Base-by-base conservation (phyloP, 2,888 invertebrate species). In the Formica aserva region DNA sequence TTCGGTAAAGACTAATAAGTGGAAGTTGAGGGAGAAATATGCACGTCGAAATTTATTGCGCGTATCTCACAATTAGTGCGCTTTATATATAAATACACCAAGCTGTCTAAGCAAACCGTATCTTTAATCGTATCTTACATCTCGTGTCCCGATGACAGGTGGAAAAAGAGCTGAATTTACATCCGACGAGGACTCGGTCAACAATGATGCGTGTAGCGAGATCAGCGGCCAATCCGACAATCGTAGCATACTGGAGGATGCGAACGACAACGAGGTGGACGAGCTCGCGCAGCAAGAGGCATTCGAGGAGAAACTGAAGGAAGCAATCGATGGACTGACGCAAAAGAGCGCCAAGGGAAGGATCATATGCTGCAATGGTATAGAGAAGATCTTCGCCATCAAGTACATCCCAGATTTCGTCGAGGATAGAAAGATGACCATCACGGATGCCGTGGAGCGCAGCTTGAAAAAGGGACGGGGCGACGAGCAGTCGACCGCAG, bases 291-390 rank as follows among this genome's bases (percentile, higher is more conserved):
- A 96, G 94, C 97, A 97, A 89, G 97, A 98, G 90, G 95, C 95
- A 8, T 97, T 98, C 88, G 99, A 99, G 95, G 98, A 98, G 91
- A 98, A 98, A 94, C 96, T 99, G 41, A 96, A 97, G 45, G 98
- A 98, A 93, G 96, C 97, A 1, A 96, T 99, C 75, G 99, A 99
- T 93, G 97, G 97, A 35, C 96, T 98, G 60, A 96, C 97, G n/a
- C 98, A 98, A 89, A 98, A 99, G 92, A 98, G 98, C 87, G 97
- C 97, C 13, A 98, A 98, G 89, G 97, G 97, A 13, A 96, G 99
- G 75, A 96, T 97, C 0, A 95, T 96, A 18, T 97, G 97, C 66
- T 96, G 98, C 82, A 97, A 97, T 89, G 95, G 96, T 1, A 96
- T 98, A 15, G 96, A 97, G 60, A 97, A 96, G 87, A 97, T 97